Evolutionary conservation across 1,140 invertebrate genomes (phyloP).

Genomic region (Bombus waltoni): DNA sequence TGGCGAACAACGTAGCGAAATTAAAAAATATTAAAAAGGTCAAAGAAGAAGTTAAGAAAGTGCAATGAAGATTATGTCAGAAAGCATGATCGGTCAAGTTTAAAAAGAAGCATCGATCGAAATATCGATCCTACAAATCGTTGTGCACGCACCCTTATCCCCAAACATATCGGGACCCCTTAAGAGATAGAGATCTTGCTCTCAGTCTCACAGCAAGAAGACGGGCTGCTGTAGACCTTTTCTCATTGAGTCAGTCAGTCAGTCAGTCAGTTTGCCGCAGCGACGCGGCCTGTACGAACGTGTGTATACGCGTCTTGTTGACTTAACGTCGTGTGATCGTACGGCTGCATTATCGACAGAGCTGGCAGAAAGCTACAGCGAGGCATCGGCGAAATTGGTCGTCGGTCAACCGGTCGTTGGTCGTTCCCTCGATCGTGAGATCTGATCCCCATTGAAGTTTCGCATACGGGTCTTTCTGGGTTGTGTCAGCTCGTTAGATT

Average conservation of each 20-base stretch:
- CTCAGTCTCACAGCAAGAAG: slow-evolving; percentile 63
- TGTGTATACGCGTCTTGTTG: slow-evolving; percentile 33
- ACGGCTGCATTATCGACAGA: slow-evolving; percentile 43
- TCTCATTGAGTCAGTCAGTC: slow-evolving; percentile 81
- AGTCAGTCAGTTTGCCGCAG: slow-evolving; percentile 80
- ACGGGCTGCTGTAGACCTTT: slow-evolving; percentile 66
- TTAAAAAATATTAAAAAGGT: neutral
- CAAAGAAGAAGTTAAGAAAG: neutral
- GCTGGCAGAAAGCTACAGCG: neutral
- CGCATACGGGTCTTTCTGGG: slow-evolving; percentile 5
- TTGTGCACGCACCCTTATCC: slow-evolving; percentile 75
- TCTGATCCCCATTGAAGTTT: slow-evolving; percentile 22
- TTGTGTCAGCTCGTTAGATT: slow-evolving; percentile 48
- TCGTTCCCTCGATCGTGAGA: slow-evolving; percentile 22
- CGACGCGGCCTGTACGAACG: slow-evolving; percentile 73
- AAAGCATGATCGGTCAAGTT: neutral
- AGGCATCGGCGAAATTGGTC: slow-evolving; percentile 36
- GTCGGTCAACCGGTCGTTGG: slow-evolving; percentile 34
- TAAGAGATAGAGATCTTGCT: slow-evolving; percentile 71
- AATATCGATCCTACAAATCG: slow-evolving; percentile 4
- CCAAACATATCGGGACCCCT: slow-evolving; percentile 65
- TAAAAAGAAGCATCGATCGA: neutral
- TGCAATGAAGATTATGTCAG: neutral
- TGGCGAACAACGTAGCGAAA: neutral
- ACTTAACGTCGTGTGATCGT: neutral